A percentile compares a stretch with the other conserved stretches of the same genome.
phyloP scores from a whole-genome alignment of 2,888 invertebrate species.

The Yponomeuta sedellus region DNA sequence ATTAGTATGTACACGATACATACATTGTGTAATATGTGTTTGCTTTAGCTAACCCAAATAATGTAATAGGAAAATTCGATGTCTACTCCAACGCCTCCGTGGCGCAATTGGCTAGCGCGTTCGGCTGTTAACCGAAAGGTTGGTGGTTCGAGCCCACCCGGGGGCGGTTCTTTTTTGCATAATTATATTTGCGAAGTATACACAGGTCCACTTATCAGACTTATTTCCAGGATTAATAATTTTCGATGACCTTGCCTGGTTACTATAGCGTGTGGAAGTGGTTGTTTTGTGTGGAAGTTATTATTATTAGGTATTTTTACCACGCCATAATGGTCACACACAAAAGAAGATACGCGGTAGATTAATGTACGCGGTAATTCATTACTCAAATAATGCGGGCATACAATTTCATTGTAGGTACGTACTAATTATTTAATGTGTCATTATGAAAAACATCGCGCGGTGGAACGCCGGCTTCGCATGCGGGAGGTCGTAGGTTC shows the following conservation, averaged over 20 bases:
- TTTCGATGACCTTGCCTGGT: not conserved
- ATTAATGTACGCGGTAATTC: too few relatives aligned
- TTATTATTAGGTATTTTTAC: too few relatives aligned
- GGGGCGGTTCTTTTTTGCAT: constrained; percentile 80
- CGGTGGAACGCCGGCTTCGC: too few relatives aligned
- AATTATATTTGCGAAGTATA: too few relatives aligned
- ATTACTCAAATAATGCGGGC: too few relatives aligned
- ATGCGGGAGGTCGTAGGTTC: too few relatives aligned
- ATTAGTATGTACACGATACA: not conserved
- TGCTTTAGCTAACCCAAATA: not conserved
- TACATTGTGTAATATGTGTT: not conserved
- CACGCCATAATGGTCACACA: too few relatives aligned
- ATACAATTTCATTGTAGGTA: too few relatives aligned
- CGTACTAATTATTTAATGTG: too few relatives aligned
- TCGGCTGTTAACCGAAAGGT: constrained; percentile 99
- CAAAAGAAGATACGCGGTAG: too few relatives aligned
- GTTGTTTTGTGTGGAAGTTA: not conserved
- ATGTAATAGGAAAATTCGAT: not conserved
- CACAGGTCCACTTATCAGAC: too few relatives aligned
- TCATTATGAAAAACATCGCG: too few relatives aligned
- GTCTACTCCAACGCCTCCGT: constrained; percentile 79
- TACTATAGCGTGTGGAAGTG: not conserved
- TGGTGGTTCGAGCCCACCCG: constrained; percentile 99
- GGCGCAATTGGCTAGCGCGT: constrained; percentile 98
- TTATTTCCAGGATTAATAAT: not conserved